These are phyloP conservation scores for Drosophila bifasciata DNA, from an alignment of 1,140 invertebrate species.

Conservation along the genomic window DNA sequence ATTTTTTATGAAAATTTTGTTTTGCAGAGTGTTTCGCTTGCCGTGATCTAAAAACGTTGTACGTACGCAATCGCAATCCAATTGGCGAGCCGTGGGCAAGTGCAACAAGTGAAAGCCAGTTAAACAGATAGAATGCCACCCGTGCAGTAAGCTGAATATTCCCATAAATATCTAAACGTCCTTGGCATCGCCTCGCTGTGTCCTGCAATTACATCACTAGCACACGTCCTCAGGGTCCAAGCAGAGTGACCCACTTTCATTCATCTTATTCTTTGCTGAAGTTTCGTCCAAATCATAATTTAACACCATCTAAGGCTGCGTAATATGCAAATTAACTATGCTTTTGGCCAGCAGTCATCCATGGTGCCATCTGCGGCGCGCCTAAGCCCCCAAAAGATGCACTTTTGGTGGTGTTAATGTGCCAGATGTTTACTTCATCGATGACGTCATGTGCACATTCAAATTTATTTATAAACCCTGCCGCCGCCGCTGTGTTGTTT, in stretches of 20 bases:
- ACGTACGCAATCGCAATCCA: slow-evolving; percentile 22
- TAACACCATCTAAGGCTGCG: slow-evolving; percentile 7
- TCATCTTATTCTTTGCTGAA: background rate
- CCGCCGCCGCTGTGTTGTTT: slow-evolving; percentile 20
- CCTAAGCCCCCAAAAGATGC: slow-evolving; percentile 41
- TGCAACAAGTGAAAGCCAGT: slow-evolving; percentile 70
- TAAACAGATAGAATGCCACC: slow-evolving; percentile 60
- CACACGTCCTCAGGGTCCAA: background rate
- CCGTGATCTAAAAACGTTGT: slow-evolving; percentile 53
- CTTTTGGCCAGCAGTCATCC: slow-evolving; percentile 10
- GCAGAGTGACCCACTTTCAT: slow-evolving; percentile 8
- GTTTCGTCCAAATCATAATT: background rate
- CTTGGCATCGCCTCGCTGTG: slow-evolving; percentile 22
- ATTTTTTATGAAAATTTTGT: slow-evolving; percentile 39
- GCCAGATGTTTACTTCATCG: slow-evolving; percentile 71
- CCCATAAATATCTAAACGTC: slow-evolving; percentile 30
- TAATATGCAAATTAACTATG: slow-evolving; percentile 28
- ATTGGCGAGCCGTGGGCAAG: slow-evolving; percentile 2
- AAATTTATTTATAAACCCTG: slow-evolving; percentile 71
- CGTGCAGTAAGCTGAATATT: slow-evolving; percentile 68
- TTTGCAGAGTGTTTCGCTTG: slow-evolving; percentile 64
- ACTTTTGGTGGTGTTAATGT: slow-evolving; percentile 51
- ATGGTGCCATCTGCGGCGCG: slow-evolving; percentile 8
- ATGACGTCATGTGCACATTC: slow-evolving; percentile 72
- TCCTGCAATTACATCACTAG: slow-evolving; percentile 55